Evolutionary conservation across 2,888 invertebrate species (phyloP).

Genomic region (Microctonus hyperodae): DNA sequence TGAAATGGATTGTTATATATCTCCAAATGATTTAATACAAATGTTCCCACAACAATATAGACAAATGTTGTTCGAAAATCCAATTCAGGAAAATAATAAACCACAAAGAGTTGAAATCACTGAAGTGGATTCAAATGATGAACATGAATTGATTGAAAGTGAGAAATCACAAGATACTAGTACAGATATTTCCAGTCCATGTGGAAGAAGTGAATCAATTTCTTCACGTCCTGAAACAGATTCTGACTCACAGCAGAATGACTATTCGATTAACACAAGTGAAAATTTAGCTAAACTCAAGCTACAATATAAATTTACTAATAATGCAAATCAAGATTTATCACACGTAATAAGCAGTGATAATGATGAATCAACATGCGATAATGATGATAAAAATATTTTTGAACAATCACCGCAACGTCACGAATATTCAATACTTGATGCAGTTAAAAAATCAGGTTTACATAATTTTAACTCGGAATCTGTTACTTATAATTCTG

Average conservation of each 20-base stretch:
- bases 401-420: not conserved
- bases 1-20: slow-evolving; percentile 6
- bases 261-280: not conserved
- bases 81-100: not conserved
- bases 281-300: not conserved
- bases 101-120: not conserved
- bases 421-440: slow-evolving; percentile 19
- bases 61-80: not conserved
- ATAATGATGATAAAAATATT: too few species aligned
- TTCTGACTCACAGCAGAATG: not conserved
- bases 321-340: too few species aligned
- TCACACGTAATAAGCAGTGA: not conserved
- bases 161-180: not conserved
- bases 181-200: not conserved
- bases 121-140: slow-evolving; percentile 4
- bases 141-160: not conserved
- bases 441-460: slow-evolving; percentile 28
- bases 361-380: too few species aligned
- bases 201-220: not conserved
- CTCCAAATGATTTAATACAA: not conserved
- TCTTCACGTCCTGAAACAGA: slow-evolving; percentile 6
- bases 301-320: not conserved
- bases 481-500: too few species aligned
- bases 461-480: too few species aligned
- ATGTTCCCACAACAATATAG: not conserved